Base-by-base conservation (phyloP, 2,888 invertebrate species). In the Drosophila paramelanica region DNA sequence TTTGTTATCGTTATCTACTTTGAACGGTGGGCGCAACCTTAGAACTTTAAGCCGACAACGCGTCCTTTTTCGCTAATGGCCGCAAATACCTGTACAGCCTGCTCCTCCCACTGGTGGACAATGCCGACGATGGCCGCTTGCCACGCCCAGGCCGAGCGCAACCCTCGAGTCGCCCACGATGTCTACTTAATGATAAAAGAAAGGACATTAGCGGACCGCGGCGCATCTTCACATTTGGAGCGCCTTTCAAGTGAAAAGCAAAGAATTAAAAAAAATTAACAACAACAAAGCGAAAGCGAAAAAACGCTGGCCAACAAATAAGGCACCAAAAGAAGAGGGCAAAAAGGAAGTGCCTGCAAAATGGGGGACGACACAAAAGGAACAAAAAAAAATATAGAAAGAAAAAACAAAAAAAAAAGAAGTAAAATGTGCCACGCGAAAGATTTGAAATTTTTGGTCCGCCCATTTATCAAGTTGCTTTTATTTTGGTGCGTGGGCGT, bases 161-260 rank as follows among this genome's bases (percentile, higher is more conserved):
- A 56, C 56, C 77, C 81, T 74, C 85, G 57, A 81, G 65, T 43
- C 45, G 45, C 84, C 84, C 89, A 83, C 68, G 79, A 74, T 84
- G 88, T 87, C 89, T 81, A 87, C 89, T 79, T 86, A 86, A 86
- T 86, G 85, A 89, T 86, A 86, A 89, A 89, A 89, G 83, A 85
- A 86, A 86, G 85, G 89, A 89, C 85, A 86, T 86, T 86, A 86
- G 77, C 80, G 89, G 69, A 82, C 88, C 88, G 70, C 69, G 62
- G 68, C 73, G 82, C 89, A 73, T 84, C 83, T 85, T 89, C 86
- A 85, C 86, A 64, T 85, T 81, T 60, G 52, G 67, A 86, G 80
- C 83, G 83, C 60, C 89, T 86, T 86, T 86, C 88, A 89, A 89
- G 90, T 89, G 89, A 89, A 87, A 89, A 86, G 89, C 90, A 85